phyloP scores from a whole-genome alignment of 2,113 vertebrate species.

The Zonotrichia leucophrys region DNA sequence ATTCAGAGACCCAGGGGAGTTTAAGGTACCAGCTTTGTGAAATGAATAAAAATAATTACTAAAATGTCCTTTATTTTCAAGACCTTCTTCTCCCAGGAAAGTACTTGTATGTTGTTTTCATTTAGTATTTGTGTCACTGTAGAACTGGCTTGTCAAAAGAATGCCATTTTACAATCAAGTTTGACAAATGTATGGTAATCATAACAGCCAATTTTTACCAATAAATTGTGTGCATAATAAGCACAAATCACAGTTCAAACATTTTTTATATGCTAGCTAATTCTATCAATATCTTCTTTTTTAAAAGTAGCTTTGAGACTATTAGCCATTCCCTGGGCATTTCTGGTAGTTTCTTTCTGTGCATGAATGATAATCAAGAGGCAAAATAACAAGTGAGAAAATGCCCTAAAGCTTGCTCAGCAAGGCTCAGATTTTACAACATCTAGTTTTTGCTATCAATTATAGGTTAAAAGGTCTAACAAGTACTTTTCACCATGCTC shows the following conservation, averaged over 20 bases:
- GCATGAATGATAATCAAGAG: background rate
- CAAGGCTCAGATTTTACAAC: background rate
- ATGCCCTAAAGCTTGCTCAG: background rate
- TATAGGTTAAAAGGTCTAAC: background rate
- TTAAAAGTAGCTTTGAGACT: background rate
- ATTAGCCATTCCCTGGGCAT: background rate
- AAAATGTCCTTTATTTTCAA: background rate
- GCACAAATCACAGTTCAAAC: background rate
- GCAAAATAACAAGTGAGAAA: conserved; percentile 15
- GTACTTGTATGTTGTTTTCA: background rate
- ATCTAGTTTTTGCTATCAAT: background rate
- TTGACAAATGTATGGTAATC: background rate
- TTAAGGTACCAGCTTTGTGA: background rate
- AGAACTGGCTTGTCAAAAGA: background rate
- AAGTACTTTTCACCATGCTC: background rate
- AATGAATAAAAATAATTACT: conserved; percentile 30
- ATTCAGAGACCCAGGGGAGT: background rate
- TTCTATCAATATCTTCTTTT: background rate
- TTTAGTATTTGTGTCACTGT: background rate
- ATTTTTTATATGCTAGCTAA: background rate
- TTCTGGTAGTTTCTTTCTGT: background rate
- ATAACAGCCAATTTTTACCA: background rate
- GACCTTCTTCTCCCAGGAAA: background rate
- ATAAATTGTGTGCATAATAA: background rate
- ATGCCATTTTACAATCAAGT: background rate